Evolutionary conservation across 2,888 invertebrate species (phyloP), one percentile per base, ranked within the genome.

Genomic region (Agrochola macilenta): DNA sequence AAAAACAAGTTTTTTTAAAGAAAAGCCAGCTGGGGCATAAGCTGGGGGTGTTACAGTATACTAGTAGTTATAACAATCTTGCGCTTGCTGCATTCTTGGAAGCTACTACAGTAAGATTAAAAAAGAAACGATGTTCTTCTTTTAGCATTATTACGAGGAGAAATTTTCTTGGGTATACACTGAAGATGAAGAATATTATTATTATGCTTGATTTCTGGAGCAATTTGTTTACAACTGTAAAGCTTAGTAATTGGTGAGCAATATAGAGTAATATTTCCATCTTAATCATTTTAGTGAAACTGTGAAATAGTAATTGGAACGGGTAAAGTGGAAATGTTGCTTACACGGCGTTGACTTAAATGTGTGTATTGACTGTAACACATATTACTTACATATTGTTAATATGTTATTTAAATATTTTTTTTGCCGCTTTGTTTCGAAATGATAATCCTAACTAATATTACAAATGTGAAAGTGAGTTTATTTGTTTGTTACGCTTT

Each of bases 31-130:
- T 26, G 35, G 9, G 30, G 49, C 64, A 17, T 74, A 54, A 46
- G 26, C 35, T 52, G 14, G 17, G 20, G 17, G 23, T 46, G 43
- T 60, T 74, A 54, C 2, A 35, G 43, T 35, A 17, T 14, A n/a
- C n/a, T n/a, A n/a, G n/a, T n/a, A 66, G 35, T 60, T 65, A 79
- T 46, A 26, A 39, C 14, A 66, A 66, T 61, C 23, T 81, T 14
- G 26, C 17, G 46, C 11, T 46, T 46, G 26, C 30, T 39, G 49
- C 39, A 30, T 72, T 80, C 49, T n/a, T 26, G n/a, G 17, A 71
- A 49, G 14, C 12, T 63, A 70, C 61, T n/a, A 49, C 23, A 65
- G 26, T 20, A n/a, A 1, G 30, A 61, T 78, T 23, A 77, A 17
- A 58, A n/a, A 58, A 73, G 49, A 12, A 58, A 14, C 5, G 0